Evolutionary conservation across 2,797 vertebrate genomes (phyloP).

Genomic region (Xiphorhynchus erythropygius): DNA sequence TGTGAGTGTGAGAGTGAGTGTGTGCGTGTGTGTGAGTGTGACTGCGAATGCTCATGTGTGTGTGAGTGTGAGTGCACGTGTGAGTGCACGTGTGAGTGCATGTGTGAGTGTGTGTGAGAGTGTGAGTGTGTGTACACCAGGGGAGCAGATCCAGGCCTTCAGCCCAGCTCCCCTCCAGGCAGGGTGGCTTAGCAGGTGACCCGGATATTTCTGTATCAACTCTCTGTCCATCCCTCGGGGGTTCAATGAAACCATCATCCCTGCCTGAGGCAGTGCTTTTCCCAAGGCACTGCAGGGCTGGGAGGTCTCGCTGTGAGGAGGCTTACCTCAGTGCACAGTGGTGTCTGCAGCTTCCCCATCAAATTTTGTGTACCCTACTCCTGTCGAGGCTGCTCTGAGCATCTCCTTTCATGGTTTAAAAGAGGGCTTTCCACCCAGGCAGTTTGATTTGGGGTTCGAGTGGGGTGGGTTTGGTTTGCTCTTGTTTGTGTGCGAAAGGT

Average conservation of each 20-base stretch:
- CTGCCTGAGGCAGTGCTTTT: not conserved
- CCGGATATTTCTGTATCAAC: not conserved
- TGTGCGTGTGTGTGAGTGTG: not conserved
- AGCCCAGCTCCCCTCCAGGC: not conserved
- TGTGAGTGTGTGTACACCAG: not conserved
- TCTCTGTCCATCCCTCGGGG: not conserved
- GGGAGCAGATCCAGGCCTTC: conserved; percentile 14
- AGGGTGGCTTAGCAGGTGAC: not conserved
- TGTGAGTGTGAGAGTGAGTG: not conserved
- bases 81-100: too few species aligned
- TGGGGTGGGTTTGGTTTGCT: not conserved
- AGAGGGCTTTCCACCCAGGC: not conserved
- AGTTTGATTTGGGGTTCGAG: not conserved
- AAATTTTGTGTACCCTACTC: not conserved
- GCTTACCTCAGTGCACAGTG: not conserved
- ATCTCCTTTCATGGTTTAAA: not conserved
- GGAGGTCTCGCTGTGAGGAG: not conserved
- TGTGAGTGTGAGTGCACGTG: not conserved
- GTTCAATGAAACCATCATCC: not conserved
- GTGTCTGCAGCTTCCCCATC: not conserved
- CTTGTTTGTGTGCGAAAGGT: not conserved
- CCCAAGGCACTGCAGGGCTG: not conserved
- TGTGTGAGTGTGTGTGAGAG: not conserved
- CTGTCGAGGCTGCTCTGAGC: not conserved
- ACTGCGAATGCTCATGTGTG: too few species aligned